Evolutionary conservation across 2,113 vertebrate genomes (phyloP), one percentile per base, ranked within the genome.

Genomic region (Sciurus niger): DNA sequence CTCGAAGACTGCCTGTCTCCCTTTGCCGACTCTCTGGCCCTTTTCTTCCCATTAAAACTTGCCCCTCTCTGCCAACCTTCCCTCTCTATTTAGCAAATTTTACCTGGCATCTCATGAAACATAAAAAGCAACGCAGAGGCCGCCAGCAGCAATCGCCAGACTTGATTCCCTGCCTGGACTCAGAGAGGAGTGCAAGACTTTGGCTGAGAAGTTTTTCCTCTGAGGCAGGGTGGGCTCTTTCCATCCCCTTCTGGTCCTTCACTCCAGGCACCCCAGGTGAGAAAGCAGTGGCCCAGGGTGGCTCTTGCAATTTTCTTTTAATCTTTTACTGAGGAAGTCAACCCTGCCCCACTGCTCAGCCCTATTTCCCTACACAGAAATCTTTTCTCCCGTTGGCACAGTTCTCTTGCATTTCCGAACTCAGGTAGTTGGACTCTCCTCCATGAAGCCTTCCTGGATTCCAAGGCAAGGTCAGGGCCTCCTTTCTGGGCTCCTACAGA

Each of bases 21-120:
- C 34, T 84, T 76, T 63, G 46, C 37, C 6, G 12, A 30, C 77
- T 88, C 63, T 32, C 72, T 7, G 13, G 89, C 89, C 70, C 67
- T 58, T 89, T 86, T 96, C 53, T 77, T n/a, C 32, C 73, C 85
- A 18, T 90, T 78, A 85, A 94, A 92, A 95, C 9, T 18, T 51
- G 32, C 8, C 80, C 82, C 60, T 95, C 37, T 88, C 80, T 90
- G 89, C 93, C 84, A 83, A 37, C n/a, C 89, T 89, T 67, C 70
- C 70, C 83, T 93, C 94, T 96, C 92, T 96, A 97, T 95, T 97
- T 97, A 97, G 89, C 92, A 97, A 94, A 98, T 84, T 95, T 89
- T 93, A 94, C 95, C 95, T 96, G 94, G 92, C 92, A 67, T 67
- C 89, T 94, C 93, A 96, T 84, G 89, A 97, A 92, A 97, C 94